Conservation (phyloP, 35 echinoderm and acorn worm species). For the Eucidaris tribuloides region DNA sequence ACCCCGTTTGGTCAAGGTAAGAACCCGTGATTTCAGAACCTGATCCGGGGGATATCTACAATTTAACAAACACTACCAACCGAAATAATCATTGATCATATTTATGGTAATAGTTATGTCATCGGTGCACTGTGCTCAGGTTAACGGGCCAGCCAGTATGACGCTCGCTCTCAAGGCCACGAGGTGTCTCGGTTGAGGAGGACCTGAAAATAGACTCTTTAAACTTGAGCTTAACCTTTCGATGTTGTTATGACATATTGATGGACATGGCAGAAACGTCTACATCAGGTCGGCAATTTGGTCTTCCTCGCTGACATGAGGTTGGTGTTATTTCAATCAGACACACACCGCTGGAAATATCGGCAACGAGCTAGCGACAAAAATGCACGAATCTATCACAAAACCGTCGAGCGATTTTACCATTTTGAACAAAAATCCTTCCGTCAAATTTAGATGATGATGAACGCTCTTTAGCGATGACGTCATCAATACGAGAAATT, state of each 20-base stretch:
- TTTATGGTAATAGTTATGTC: conserved; percentile 9
- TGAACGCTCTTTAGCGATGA: too few species aligned
- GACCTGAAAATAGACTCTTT: conserved; percentile 2
- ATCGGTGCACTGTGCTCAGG: background rate
- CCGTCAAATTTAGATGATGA: too few species aligned
- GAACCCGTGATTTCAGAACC: background rate
- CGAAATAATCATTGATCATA: background rate
- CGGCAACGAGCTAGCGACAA: too few species aligned
- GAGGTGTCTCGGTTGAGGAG: background rate
- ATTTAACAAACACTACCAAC: background rate
- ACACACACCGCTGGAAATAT: too few species aligned
- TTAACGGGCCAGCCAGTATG: background rate
- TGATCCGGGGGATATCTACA: background rate
- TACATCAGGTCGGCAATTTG: too few species aligned
- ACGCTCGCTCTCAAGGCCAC: background rate
- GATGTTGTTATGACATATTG: background rate
- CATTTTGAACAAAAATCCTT: too few species aligned
- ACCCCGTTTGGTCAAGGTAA: background rate
- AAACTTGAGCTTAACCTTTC: background rate
- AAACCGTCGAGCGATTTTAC: too few species aligned
- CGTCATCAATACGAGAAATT: too few species aligned
- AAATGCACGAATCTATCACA: too few species aligned
- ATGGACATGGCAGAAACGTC: too few species aligned
- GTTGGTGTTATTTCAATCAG: too few species aligned
- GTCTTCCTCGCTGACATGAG: too few species aligned